These are phyloP conservation scores for Corythornis cristatus DNA, from an alignment of 2,113 vertebrate genomes.

Conservation along the genomic window DNA sequence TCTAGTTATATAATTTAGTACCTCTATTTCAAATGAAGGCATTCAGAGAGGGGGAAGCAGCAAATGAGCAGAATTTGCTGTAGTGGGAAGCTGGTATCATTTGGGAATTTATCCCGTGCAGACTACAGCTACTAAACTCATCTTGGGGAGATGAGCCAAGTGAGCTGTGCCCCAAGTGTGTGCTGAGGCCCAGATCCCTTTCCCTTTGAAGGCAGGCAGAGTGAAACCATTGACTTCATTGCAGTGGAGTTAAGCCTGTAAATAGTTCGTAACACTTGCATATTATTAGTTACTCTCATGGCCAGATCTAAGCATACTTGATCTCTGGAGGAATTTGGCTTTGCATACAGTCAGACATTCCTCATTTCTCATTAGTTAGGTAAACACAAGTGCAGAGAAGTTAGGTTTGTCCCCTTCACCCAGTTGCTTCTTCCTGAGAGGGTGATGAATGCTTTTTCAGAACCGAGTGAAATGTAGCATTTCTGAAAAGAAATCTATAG, in stretches of 20 bases:
- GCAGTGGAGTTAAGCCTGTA: constrained; percentile 23
- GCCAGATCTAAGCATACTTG: constrained; percentile 53
- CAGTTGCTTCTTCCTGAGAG: not conserved
- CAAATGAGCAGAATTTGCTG: not conserved
- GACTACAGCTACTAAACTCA: not conserved
- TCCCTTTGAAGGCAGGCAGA: constrained; percentile 13
- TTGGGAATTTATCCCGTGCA: not conserved
- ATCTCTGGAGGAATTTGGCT: constrained; percentile 59
- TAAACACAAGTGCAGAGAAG: not conserved
- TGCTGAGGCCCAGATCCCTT: not conserved
- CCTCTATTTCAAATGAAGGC: not conserved
- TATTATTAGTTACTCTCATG: constrained; percentile 34
- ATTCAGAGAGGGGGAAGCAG: not conserved
- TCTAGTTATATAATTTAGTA: not conserved
- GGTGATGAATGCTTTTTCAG: not conserved
- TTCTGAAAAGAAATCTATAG: constrained; percentile 14
- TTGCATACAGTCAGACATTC: constrained; percentile 42
- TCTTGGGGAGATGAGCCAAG: not conserved
- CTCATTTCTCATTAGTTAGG: constrained; percentile 42
- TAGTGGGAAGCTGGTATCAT: not conserved
- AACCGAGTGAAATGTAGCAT: not conserved
- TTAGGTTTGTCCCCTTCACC: constrained; percentile 2
- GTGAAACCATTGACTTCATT: constrained; percentile 18
- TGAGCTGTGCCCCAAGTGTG: not conserved
- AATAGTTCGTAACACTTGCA: constrained; percentile 43